These are phyloP conservation scores for Hiodon tergisus DNA, from an alignment of 2,113 vertebrate genomes.

Conservation along the genomic window DNA sequence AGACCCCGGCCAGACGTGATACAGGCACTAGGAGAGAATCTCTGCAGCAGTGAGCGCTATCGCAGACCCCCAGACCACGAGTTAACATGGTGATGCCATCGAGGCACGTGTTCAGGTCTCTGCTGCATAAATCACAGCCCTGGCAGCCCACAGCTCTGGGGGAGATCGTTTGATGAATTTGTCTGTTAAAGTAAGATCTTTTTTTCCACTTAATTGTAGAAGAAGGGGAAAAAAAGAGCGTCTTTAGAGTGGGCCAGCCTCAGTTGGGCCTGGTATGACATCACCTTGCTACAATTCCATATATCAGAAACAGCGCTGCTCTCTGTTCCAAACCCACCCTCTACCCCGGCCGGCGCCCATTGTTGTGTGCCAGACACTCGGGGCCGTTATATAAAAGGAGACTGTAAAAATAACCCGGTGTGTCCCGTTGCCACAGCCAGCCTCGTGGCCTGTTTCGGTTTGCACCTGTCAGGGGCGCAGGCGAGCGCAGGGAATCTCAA, in stretches of 20 bases:
- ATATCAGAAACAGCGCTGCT: constrained; percentile 39
- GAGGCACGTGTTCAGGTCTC: background rate
- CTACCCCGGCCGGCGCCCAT: constrained; percentile 30
- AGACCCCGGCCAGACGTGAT: background rate
- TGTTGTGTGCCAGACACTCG: constrained; percentile 42
- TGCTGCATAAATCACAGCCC: background rate
- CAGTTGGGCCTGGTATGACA: constrained; percentile 39
- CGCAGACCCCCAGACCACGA: too few species aligned
- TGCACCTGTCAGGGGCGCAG: constrained; percentile 36
- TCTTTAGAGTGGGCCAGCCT: constrained; percentile 31
- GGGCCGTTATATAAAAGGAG: constrained; percentile 49
- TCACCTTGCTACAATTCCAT: constrained; percentile 41
- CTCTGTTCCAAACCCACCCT: constrained; percentile 33
- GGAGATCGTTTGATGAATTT: constrained; percentile 13
- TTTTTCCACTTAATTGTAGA: constrained; percentile 4
- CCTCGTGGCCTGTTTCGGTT: constrained; percentile 38
- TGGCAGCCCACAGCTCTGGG: constrained; percentile 15
- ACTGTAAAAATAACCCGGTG: constrained; percentile 21
- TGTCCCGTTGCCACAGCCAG: constrained; percentile 21
- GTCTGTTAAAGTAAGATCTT: constrained; percentile 10
- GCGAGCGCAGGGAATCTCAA: constrained; percentile 20
- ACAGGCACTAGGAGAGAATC: background rate
- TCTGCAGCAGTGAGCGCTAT: background rate
- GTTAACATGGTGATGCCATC: background rate
- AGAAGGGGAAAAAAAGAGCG: constrained; percentile 32